phyloP scores from a whole-genome alignment of 2,888 invertebrate species.

The Zaprionus obscuricornis region DNA sequence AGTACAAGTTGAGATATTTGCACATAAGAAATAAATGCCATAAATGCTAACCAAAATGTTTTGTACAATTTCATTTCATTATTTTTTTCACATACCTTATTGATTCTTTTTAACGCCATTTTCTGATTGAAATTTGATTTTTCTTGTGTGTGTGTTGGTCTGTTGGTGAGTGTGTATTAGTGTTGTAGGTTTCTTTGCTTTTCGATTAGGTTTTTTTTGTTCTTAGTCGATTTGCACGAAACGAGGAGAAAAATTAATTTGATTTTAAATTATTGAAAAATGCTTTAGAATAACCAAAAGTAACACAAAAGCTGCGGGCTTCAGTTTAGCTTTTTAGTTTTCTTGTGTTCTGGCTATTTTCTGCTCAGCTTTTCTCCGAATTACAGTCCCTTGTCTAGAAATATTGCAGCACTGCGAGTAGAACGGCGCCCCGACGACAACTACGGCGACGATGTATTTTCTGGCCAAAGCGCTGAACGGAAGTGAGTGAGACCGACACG shows the following conservation, averaged over 20 bases:
- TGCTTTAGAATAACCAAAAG: constrained; percentile 66
- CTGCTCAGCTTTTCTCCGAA: constrained; percentile 58
- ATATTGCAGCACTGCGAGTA: constrained; percentile 74
- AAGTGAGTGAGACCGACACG: constrained; percentile 53
- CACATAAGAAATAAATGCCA: constrained; percentile 32
- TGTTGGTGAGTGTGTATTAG: constrained; percentile 58
- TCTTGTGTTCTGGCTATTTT: constrained; percentile 61
- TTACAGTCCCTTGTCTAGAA: constrained; percentile 68
- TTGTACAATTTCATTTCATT: constrained; percentile 55
- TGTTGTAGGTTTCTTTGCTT: constrained; percentile 66
- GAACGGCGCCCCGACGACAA: constrained; percentile 76
- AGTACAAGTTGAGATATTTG: constrained; percentile 25
- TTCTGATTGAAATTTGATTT: constrained; percentile 83
- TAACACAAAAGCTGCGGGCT: constrained; percentile 66
- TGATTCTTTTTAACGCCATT: constrained; percentile 99
- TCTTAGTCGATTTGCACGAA: constrained; percentile 60
- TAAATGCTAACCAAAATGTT: constrained; percentile 37
- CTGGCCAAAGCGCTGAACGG: constrained; percentile 37
- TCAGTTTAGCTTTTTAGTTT: constrained; percentile 29
- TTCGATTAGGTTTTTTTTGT: constrained; percentile 53
- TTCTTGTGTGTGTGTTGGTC: constrained; percentile 69
- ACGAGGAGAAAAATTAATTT: constrained; percentile 43
- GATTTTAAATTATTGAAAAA: constrained; percentile 56
- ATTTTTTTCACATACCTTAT: constrained; percentile 86
- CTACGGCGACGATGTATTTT: constrained; percentile 63